Percentiles rank a stretch among this genome's conserved stretches.
Conservation (phyloP, 2,888 invertebrate species). For the Cryptus viduatorius region DNA sequence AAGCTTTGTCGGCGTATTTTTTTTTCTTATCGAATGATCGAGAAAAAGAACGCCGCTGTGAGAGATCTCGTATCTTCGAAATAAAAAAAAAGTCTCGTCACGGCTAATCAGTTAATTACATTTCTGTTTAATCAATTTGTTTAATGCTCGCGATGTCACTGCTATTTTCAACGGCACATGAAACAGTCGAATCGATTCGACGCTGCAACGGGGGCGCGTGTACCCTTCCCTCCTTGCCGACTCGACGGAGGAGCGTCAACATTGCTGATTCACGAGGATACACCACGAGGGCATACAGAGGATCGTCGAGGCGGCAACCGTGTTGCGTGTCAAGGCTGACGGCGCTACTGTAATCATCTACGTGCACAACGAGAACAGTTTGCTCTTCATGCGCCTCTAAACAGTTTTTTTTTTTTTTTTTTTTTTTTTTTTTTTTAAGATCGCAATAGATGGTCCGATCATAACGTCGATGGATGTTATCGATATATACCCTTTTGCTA, state of each 20-base stretch:
- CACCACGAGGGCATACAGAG: conserved; percentile 26
- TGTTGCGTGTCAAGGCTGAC: conserved; percentile 65
- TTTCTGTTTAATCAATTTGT: neutral
- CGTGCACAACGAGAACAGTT: conserved; percentile 26
- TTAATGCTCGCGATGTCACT: neutral
- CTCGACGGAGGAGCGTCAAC: conserved; percentile 25
- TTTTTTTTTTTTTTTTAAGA: no score
- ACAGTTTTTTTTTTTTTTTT: conserved; percentile 4
- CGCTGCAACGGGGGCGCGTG: neutral
- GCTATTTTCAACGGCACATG: neutral
- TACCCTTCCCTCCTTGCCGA: neutral
- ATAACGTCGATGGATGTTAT: no score
- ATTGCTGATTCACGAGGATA: conserved; percentile 51
- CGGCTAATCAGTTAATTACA: neutral
- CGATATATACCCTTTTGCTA: no score
- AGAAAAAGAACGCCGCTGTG: neutral
- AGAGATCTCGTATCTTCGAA: neutral
- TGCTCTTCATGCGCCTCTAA: conserved; percentile 22
- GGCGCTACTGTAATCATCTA: conserved; percentile 49
- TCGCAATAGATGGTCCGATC: no score
- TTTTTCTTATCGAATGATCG: neutral
- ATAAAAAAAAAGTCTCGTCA: neutral
- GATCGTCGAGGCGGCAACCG: conserved; percentile 33
- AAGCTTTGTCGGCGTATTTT: no score
- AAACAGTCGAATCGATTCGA: conserved; percentile 16